These are phyloP conservation scores for Pipistrellus kuhlii DNA, from an alignment of 2,797 vertebrate species.

Conservation along the genomic window DNA sequence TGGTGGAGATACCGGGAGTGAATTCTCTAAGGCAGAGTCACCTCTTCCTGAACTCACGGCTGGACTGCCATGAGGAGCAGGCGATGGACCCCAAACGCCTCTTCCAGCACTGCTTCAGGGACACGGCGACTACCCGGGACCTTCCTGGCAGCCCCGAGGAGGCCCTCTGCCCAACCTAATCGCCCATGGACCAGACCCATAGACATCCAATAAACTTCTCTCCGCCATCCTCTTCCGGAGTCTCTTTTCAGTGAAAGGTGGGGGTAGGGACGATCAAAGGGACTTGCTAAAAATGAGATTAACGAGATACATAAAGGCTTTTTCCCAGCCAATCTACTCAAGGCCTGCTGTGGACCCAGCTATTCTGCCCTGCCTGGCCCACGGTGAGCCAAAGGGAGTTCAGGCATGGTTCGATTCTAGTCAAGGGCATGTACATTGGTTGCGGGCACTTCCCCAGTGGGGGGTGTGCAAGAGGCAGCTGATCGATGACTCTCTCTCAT, in stretches of 20 bases:
- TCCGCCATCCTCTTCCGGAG: background rate
- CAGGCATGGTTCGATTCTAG: background rate
- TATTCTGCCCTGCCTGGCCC: background rate
- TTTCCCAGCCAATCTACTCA: background rate
- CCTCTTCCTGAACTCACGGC: slow-evolving; percentile 86
- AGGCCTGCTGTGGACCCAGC: background rate
- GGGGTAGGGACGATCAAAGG: background rate
- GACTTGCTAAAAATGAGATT: background rate
- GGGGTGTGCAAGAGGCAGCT: too few relatives aligned
- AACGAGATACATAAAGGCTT: background rate
- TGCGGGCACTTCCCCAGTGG: too few relatives aligned
- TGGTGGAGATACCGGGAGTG: background rate
- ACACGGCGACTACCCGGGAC: slow-evolving; percentile 83
- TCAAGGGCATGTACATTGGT: too few relatives aligned
- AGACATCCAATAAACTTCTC: slow-evolving; percentile 66
- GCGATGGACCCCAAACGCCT: slow-evolving; percentile 84
- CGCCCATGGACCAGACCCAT: background rate
- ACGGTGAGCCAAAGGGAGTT: background rate
- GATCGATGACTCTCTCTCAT: too few relatives aligned
- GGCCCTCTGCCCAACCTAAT: background rate
- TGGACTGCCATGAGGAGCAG: slow-evolving; percentile 88
- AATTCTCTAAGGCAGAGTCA: slow-evolving; percentile 77
- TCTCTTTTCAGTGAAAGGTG: slow-evolving; percentile 28
- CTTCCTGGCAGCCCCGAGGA: slow-evolving; percentile 87
- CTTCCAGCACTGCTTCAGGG: slow-evolving; percentile 90